phyloP scores from a whole-genome alignment of 2,888 invertebrate species.

The Cynaeus angustus region DNA sequence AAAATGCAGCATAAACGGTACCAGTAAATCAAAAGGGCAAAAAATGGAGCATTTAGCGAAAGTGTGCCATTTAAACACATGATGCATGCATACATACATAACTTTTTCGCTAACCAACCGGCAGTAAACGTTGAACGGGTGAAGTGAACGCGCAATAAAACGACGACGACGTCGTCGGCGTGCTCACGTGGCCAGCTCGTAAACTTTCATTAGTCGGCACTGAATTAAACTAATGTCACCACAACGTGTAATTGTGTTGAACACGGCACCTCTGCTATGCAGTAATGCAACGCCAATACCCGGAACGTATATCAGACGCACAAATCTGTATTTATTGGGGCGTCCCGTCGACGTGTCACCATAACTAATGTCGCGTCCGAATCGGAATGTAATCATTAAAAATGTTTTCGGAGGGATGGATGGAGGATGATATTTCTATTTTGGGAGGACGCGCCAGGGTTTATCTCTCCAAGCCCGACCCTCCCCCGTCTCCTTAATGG shows the following conservation, averaged over 20 bases:
- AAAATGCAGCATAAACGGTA: neutral
- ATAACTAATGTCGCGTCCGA: conserved; percentile 64
- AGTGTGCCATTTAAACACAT: conserved; percentile 50
- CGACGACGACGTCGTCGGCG: conserved; percentile 52
- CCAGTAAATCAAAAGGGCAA: conserved; percentile 45
- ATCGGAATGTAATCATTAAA: conserved; percentile 47
- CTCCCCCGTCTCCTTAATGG: conserved; percentile 65
- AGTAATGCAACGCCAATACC: conserved; percentile 68
- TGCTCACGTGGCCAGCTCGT: conserved; percentile 67
- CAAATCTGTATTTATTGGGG: conserved; percentile 71
- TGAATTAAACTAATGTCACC: conserved; percentile 72
- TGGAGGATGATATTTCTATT: conserved; percentile 45
- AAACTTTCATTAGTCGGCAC: conserved; percentile 71
- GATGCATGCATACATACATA: conserved; percentile 55
- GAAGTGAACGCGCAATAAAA: conserved; percentile 61
- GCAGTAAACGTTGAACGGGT: conserved; percentile 59
- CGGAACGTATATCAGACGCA: conserved; percentile 69
- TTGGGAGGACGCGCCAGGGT: conserved; percentile 41
- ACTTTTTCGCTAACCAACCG: conserved; percentile 60
- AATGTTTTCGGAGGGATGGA: conserved; percentile 41
- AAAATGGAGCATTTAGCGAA: conserved; percentile 48
- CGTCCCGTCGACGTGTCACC: conserved; percentile 68
- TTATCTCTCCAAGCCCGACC: conserved; percentile 51
- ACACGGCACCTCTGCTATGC: conserved; percentile 64
- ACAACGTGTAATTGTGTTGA: conserved; percentile 70